phyloP scores from a whole-genome alignment of 2,888 invertebrate species.

The Drosophila flavopinicola region DNA sequence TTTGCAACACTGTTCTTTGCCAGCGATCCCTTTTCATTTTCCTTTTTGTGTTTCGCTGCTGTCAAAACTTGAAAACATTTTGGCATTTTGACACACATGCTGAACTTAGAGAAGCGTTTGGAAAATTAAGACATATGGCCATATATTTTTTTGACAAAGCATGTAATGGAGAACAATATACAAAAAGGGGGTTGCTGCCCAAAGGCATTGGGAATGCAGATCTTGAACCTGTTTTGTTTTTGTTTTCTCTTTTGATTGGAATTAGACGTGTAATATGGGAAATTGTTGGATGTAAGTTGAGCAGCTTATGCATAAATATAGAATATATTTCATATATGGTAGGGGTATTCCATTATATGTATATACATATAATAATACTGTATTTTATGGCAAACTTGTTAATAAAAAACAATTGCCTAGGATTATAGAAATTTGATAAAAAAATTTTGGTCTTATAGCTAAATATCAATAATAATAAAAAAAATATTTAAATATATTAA shows the following conservation, averaged over 20 bases:
- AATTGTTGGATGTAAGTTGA: slow-evolving; percentile 13
- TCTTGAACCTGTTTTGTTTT: slow-evolving; percentile 33
- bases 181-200: slow-evolving; percentile 41
- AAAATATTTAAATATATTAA: too few species aligned
- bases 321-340: neutral
- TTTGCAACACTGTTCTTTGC: slow-evolving; percentile 27
- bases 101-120: slow-evolving; percentile 36
- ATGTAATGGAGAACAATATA: neutral
- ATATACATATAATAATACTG: too few species aligned
- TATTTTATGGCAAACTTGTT: too few species aligned
- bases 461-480: too few species aligned
- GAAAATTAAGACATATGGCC: slow-evolving; percentile 63
- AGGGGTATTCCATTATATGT: neutral
- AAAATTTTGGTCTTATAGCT: too few species aligned
- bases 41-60: slow-evolving; percentile 21
- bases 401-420: too few species aligned
- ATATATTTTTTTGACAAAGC: slow-evolving; percentile 21
- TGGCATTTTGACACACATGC: slow-evolving; percentile 53
- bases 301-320: neutral
- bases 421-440: too few species aligned
- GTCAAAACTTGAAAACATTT: slow-evolving; percentile 55
- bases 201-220: slow-evolving; percentile 3
- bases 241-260: neutral
- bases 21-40: slow-evolving; percentile 2
- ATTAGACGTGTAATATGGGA: slow-evolving; percentile 14